These are phyloP conservation scores for Trypoxylus dichotomus DNA, from an alignment of 1,140 invertebrate genomes.

Conservation along the genomic window DNA sequence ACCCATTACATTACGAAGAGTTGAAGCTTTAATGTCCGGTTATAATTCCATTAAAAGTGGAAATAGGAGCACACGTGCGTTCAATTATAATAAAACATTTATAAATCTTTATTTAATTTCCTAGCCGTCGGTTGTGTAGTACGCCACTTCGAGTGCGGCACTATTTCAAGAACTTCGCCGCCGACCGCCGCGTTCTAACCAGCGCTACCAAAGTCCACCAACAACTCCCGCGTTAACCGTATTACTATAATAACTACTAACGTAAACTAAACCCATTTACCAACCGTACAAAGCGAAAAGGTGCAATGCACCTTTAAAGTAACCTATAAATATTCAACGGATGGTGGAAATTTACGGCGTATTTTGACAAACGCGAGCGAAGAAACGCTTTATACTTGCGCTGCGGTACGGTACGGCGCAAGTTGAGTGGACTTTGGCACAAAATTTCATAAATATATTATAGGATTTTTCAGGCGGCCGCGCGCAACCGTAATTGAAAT, in stretches of 20 bases:
- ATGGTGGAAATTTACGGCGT: background rate
- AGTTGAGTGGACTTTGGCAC: background rate
- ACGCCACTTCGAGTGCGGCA: slow-evolving; percentile 28
- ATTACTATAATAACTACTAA: background rate
- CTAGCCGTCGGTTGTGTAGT: slow-evolving; percentile 39
- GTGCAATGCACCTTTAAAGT: background rate
- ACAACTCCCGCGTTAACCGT: background rate
- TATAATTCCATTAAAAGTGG: slow-evolving; percentile 51
- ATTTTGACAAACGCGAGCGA: slow-evolving; percentile 15
- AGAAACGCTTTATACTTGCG: background rate
- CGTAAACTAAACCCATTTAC: background rate
- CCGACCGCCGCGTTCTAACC: background rate
- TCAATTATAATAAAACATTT: slow-evolving; percentile 50
- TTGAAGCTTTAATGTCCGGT: slow-evolving; percentile 45
- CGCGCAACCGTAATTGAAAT: background rate
- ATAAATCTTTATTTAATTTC: slow-evolving; percentile 46
- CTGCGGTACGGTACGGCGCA: background rate
- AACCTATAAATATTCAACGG: slow-evolving; percentile 7
- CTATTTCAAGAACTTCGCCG: slow-evolving; percentile 30
- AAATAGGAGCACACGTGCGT: slow-evolving; percentile 48
- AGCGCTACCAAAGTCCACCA: background rate
- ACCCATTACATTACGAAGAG: slow-evolving; percentile 49
- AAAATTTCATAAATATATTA: slow-evolving; percentile 15
- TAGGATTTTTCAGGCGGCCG: background rate
- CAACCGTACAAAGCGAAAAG: background rate